Evolutionary conservation across 2,797 vertebrate genomes (phyloP).

Genomic region (Enteromius fasciolatus): DNA sequence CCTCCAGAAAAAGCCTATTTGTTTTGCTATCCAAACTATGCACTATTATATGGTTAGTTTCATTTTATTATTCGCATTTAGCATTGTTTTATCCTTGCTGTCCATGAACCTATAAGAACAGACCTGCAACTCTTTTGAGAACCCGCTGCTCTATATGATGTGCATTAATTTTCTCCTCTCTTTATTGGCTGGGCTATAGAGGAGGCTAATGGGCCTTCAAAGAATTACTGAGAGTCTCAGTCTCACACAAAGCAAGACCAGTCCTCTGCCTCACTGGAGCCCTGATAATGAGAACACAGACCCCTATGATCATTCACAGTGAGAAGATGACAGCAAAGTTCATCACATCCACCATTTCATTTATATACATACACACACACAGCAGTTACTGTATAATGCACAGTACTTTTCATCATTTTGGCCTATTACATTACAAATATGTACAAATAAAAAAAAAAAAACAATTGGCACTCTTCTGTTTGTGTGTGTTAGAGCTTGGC

Average conservation of each 20-base stretch:
- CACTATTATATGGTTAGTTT: constrained; percentile 35
- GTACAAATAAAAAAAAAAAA: not conserved
- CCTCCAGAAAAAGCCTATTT: constrained; percentile 17
- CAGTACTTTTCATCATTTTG: not conserved
- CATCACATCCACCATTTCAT: constrained; percentile 29
- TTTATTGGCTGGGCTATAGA: constrained; percentile 53
- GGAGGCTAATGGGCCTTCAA: constrained; percentile 57
- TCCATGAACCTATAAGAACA: constrained; percentile 11
- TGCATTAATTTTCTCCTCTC: constrained; percentile 53
- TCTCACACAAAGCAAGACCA: constrained; percentile 50
- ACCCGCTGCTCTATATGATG: constrained; percentile 34
- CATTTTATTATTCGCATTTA: constrained; percentile 32
- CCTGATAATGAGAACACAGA: constrained; percentile 52
- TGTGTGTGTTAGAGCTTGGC: not conserved
- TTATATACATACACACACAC: not conserved
- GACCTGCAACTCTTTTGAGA: not conserved
- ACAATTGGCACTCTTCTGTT: not conserved
- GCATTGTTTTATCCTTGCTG: constrained; percentile 11
- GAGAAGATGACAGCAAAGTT: constrained; percentile 38
- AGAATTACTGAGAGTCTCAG: constrained; percentile 50
- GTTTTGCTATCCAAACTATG: constrained; percentile 11
- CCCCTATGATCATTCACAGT: constrained; percentile 33
- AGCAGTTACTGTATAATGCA: not conserved
- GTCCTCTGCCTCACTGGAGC: constrained; percentile 42
- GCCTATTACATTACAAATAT: not conserved